Evolutionary conservation across 2,797 vertebrate species (phyloP), one percentile per base, ranked within the genome.

Genomic region (Harpagifer antarcticus): DNA sequence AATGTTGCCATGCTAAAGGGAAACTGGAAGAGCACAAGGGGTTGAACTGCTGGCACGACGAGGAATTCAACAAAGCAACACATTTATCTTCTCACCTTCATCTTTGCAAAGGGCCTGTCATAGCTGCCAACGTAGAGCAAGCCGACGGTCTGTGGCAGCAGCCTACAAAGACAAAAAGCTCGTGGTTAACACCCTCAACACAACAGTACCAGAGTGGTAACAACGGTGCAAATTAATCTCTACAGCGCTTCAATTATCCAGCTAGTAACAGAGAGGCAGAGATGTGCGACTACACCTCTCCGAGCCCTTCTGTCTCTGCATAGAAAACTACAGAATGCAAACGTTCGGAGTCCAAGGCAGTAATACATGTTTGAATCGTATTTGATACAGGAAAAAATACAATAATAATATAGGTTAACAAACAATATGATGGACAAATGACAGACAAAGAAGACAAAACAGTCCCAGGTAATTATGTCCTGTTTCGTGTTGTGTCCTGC

Each of bases 121-220:
- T 97, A 97, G 94, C 91, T 97, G 93, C 98, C 97, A 87, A 99
- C 98, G 88, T 97, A 99, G 72, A 99, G 97, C 87, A 99, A 91
- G 74, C 98, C 98, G 86, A 98, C 93, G 75, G 95, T 98, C 94
- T 97, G 95, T 72, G 97, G 92, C 72, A 99, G 89, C 76, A 99
- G 92, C 93, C 98, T 99, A 79, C 8, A 68, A 48, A 92, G 84
- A 94, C 48, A 92, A 80, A 90, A 74, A 86, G 72, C 79, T 81
- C 60, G 74, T 9, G 48, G 72, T 93, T 91, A 91, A 83, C 76
- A 86, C 69, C 65, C 52, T 75, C 57, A 68, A 72, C 76, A 68
- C 3, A 0, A 27, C 63, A 74, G 72, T 43, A 62, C 62, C 74
- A 56, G 72, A 79, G 66, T 44, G 64, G 68, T 59, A 83, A 74